These are phyloP conservation scores for Melikaiella ostensackeni DNA, from an alignment of 2,888 invertebrate species.

Conservation along the genomic window DNA sequence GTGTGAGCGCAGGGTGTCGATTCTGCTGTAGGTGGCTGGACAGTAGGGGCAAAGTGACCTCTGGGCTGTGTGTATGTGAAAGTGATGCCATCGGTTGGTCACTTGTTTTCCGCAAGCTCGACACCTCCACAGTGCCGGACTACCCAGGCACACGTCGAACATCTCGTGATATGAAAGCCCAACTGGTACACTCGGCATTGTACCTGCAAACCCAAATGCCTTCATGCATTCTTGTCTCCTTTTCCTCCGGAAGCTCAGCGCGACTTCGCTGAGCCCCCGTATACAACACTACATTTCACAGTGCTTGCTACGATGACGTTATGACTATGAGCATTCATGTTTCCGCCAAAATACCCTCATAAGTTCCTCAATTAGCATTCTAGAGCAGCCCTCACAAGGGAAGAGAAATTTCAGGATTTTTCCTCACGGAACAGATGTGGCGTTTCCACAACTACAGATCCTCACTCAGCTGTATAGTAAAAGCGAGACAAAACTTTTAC, in stretches of 20 bases:
- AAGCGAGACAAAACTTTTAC: too few species aligned
- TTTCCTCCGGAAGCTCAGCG: constrained; percentile 36
- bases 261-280: constrained; percentile 21
- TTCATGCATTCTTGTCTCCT: constrained; percentile 61
- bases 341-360: not conserved
- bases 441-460: too few species aligned
- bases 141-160: constrained; percentile 86
- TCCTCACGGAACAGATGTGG: too few species aligned
- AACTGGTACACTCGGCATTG: constrained; percentile 72
- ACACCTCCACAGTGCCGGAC: constrained; percentile 88
- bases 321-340: not conserved
- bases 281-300: not conserved
- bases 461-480: too few species aligned
- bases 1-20: constrained; percentile 91
- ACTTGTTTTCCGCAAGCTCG: constrained; percentile 91
- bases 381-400: too few species aligned
- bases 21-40: constrained; percentile 91
- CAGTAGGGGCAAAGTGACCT: constrained; percentile 90
- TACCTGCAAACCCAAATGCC: constrained; percentile 74
- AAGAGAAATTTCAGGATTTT: too few species aligned
- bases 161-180: constrained; percentile 89
- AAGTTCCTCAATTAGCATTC: not conserved
- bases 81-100: constrained; percentile 93
- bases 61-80: constrained; percentile 89
- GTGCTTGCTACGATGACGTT: constrained; percentile 32